phyloP scores from a whole-genome alignment of 2,888 invertebrate genomes.

The Ophion ventricosus region DNA sequence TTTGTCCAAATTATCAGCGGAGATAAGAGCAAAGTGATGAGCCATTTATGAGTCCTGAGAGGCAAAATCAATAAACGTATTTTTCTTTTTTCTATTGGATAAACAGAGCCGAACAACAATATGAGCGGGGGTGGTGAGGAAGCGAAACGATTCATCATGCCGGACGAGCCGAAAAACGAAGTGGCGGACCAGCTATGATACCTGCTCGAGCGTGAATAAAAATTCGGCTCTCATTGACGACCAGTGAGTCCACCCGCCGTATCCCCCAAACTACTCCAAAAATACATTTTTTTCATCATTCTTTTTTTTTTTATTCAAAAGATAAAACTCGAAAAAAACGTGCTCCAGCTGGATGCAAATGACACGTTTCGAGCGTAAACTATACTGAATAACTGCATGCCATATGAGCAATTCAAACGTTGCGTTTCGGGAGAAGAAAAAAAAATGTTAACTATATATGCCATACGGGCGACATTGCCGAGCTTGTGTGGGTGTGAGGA shows the following conservation, averaged over 20 bases:
- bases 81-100: background rate
- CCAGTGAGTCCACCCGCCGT: background rate
- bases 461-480: background rate
- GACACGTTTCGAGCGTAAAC: background rate
- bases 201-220: background rate
- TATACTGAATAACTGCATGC: background rate
- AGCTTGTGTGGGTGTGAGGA: background rate
- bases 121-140: conserved; percentile 34
- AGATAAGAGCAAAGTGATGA: too few relatives aligned
- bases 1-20: too few relatives aligned
- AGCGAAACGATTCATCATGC: conserved; percentile 33
- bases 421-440: background rate
- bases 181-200: conserved; percentile 11
- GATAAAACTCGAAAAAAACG: background rate
- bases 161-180: conserved; percentile 23
- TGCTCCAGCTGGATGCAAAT: background rate
- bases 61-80: too few relatives aligned
- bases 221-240: background rate
- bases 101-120: conserved; percentile 18
- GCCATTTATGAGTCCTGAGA: too few relatives aligned
- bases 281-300: background rate
- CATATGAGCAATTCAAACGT: background rate
- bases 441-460: background rate
- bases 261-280: background rate
- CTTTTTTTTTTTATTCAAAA: too few relatives aligned